Conservation (phyloP, 2,113 vertebrate genomes). For the Mormyrus lacerda region DNA sequence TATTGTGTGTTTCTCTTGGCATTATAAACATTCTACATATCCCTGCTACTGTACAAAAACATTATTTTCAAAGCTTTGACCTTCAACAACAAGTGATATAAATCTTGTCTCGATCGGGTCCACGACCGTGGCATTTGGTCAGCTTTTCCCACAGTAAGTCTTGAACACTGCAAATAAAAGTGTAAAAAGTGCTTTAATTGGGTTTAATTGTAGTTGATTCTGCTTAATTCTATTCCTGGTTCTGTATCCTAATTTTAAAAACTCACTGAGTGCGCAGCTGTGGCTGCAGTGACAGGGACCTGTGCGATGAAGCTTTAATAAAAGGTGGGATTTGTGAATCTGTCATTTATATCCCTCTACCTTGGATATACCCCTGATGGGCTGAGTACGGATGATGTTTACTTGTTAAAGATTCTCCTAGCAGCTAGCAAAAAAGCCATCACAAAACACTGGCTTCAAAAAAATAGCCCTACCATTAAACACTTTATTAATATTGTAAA, state of each 20-base stretch:
- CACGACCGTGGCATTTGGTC: not conserved
- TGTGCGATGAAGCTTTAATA: not conserved
- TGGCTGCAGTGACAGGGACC: too few species aligned
- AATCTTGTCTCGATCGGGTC: not conserved
- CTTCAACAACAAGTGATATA: not conserved
- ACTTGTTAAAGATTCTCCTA: too few species aligned
- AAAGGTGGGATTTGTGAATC: too few species aligned
- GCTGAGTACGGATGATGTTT: too few species aligned
- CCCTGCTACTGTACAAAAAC: not conserved
- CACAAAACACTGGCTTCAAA: too few species aligned
- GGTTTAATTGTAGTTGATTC: not conserved
- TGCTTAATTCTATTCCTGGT: not conserved
- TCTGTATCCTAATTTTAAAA: not conserved
- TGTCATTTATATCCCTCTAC: too few species aligned
- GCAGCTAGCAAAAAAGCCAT: too few species aligned
- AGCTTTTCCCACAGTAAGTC: not conserved
- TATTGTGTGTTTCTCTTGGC: not conserved
- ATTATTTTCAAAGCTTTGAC: not conserved
- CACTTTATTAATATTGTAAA: too few species aligned
- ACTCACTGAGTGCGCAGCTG: not conserved
- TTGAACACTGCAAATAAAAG: not conserved
- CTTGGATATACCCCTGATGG: too few species aligned
- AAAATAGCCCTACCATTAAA: too few species aligned
- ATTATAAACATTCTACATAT: not conserved
- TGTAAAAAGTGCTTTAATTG: not conserved